A percentile compares a stretch with the other conserved stretches of the same genome.
phyloP scores from a whole-genome alignment of 2,797 vertebrate genomes.

The Petrocephalus schoutedeni region DNA sequence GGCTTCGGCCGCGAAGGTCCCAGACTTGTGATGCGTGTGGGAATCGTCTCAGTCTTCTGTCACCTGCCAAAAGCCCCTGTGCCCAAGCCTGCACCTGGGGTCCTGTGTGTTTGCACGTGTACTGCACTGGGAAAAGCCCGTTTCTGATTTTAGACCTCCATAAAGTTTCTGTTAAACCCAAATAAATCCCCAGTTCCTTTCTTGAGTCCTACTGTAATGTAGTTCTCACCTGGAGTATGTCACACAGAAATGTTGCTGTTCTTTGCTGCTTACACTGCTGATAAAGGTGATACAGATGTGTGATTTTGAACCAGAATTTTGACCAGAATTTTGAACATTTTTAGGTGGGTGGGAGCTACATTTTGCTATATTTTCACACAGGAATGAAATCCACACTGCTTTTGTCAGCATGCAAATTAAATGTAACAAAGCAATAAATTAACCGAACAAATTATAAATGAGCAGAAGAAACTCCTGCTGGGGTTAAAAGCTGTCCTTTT shows the following conservation, averaged over 20 bases:
- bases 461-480: neutral
- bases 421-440: slow-evolving; percentile 2
- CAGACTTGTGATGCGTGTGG: neutral
- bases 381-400: neutral
- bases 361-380: neutral
- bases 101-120: neutral
- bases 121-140: neutral
- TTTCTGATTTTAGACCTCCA: neutral
- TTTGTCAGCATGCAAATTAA: slow-evolving; percentile 8
- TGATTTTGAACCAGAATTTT: neutral
- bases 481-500: neutral
- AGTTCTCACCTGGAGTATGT: neutral
- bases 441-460: slow-evolving; percentile 2
- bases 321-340: neutral
- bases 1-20: neutral
- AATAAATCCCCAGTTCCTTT: neutral
- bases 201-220: neutral
- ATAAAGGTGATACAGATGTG: neutral
- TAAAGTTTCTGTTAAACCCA: neutral
- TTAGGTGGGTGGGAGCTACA: neutral
- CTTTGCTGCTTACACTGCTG: neutral
- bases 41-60: neutral
- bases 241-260: neutral
- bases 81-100: neutral
- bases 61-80: neutral